Evolutionary conservation across 2,888 invertebrate genomes (phyloP).

Genomic region (Dioctria rufipes): DNA sequence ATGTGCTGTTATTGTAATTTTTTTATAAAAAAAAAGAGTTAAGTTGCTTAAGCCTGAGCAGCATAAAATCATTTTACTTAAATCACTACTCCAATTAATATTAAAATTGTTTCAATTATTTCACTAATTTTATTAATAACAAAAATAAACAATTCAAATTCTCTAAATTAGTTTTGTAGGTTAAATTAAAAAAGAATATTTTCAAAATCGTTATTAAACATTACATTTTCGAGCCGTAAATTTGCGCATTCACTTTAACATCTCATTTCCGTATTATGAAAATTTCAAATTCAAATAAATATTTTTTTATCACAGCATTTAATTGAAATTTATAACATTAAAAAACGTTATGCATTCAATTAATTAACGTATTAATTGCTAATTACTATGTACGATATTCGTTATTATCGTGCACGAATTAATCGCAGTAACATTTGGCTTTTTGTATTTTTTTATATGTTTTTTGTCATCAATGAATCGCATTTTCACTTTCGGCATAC

Average conservation of each 20-base stretch:
- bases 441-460: background rate
- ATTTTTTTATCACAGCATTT: slow-evolving; percentile 58
- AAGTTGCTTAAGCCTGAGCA: too few species aligned
- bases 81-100: too few species aligned
- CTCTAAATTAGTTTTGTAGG: background rate
- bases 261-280: slow-evolving; percentile 9
- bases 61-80: too few species aligned
- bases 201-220: slow-evolving; percentile 18
- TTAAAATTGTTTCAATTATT: too few species aligned
- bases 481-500: background rate
- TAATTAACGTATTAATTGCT: slow-evolving; percentile 43
- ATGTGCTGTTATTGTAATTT: too few species aligned
- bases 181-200: slow-evolving; percentile 20
- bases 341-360: slow-evolving; percentile 37
- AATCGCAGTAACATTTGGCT: slow-evolving; percentile 24
- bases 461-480: background rate
- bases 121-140: too few species aligned
- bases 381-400: background rate
- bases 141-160: slow-evolving; percentile 31
- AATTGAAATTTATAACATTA: slow-evolving; percentile 51
- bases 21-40: too few species aligned
- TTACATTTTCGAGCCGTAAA: slow-evolving; percentile 11
- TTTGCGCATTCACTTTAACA: slow-evolving; percentile 10
- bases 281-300: slow-evolving; percentile 50
- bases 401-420: slow-evolving; percentile 13